phyloP scores from a whole-genome alignment of 2,113 vertebrate species.

The Callospermophilus lateralis region DNA sequence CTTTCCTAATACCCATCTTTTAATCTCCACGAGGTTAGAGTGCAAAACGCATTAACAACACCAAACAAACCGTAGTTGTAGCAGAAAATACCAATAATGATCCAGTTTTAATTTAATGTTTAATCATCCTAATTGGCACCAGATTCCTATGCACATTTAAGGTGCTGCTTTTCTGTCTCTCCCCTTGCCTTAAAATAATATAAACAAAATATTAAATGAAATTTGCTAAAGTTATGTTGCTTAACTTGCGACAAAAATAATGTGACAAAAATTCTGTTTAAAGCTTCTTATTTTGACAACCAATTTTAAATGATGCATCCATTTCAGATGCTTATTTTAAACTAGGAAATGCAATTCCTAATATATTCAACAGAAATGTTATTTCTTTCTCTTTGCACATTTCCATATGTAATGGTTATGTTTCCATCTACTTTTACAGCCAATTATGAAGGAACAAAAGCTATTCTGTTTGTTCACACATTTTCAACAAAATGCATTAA shows the following conservation, averaged over 20 bases:
- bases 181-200: conserved; percentile 73
- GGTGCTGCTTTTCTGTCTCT: conserved; percentile 79
- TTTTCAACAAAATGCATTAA: conserved; percentile 95
- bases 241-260: conserved; percentile 88
- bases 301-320: conserved; percentile 90
- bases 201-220: conserved; percentile 87
- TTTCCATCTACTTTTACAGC: conserved; percentile 94
- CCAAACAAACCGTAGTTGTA: conserved; percentile 50
- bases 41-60: conserved; percentile 64
- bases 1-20: conserved; percentile 72
- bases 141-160: conserved; percentile 75
- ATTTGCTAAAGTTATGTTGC: conserved; percentile 85
- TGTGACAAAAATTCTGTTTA: conserved; percentile 89
- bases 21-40: conserved; percentile 67
- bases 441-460: conserved; percentile 95
- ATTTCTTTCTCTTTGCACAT: conserved; percentile 92
- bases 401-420: conserved; percentile 95
- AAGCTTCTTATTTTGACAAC: conserved; percentile 92
- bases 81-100: conserved; percentile 78
- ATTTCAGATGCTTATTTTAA: conserved; percentile 91
- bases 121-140: conserved; percentile 77
- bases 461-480: conserved; percentile 95
- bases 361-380: conserved; percentile 93
- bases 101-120: conserved; percentile 85
- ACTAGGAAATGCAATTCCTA: conserved; percentile 91